Base-by-base conservation (phyloP, 2,888 invertebrate species). In the Tenthredo mesomela region DNA sequence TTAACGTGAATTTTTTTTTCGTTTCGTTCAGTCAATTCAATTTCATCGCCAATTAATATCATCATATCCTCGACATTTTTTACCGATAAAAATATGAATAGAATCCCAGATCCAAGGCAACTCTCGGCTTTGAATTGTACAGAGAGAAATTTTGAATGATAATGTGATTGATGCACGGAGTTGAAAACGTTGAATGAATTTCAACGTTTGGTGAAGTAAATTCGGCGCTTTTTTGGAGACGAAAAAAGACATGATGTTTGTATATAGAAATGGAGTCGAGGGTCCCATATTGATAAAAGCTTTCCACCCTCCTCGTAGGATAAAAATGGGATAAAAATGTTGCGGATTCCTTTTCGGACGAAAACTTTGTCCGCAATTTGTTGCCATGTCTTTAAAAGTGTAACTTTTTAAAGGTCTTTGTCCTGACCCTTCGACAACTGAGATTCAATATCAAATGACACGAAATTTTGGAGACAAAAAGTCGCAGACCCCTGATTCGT, bases 201-300 rank as follows among this genome's bases (percentile, higher is more conserved):
- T 15, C 40, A 21, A 40, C 21, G n/a, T 37, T 18, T 71, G 21
- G 71, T 21, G 10, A 40, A n/a, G 21, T 18, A 71, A n/a, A 58
- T 25, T 58, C 58, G 6, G 1, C 7, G 58, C 9, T 21, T 25
- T 58, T 21, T 21, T 21, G n/a, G 1, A 18, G n/a, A 5, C 18
- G 70, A 18, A 67, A 61, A 61, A 61, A 61, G 9, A 43, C 71
- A 10, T 10, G 43, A 21, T 43, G 71, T 37, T n/a, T 40, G 71
- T 73, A 43, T 12, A 47, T 43, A 21, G 1, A 40, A 73, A 73
- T 10, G 43, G 21, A 43, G 10, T 10, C 21, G 43, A 43, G 43
- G 4, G 43, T 43, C 9, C 40, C 67, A 25, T 67, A 33, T 67
- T 67, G 67, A 67, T 67, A 67, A 67, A 67, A 67, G 67, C 33